Base-by-base conservation (phyloP, 2,888 invertebrate genomes). In the Therioaphis trifolii region DNA sequence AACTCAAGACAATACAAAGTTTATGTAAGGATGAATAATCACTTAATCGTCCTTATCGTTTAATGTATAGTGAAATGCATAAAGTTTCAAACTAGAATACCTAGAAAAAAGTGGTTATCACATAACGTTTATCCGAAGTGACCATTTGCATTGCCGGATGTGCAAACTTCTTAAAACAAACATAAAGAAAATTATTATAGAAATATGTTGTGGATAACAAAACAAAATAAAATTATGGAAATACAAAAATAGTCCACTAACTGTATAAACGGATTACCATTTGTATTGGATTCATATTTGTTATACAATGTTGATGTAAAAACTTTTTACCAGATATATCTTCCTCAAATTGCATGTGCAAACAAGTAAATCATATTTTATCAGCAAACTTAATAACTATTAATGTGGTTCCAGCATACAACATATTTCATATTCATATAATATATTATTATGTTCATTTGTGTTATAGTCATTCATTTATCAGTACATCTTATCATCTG, bases 111-210 rank as follows among this genome's bases (percentile, higher is more conserved):
- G 49, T 78, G 18, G 21, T 68, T 68, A 68, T 68, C 18, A 24
- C 52, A 52, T 52, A 78, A 78, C 49, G 49, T 68, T 68, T 78
- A 40, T 68, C 52, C 24, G 40, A 78, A 52, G 29, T 52, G 40
- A 52, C 78, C 66, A 52, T 66, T 78, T 66, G 29, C 21, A 4
- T 21, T 21, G 27, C 21, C 27, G 49, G 15, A 66, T 52, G 52
- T 52, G 29, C 29, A 35, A 66, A 78, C 52, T 66, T 52, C 18
- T 68, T 29, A 66, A 35, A 78, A 66, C 35, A 18, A 68, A 68
- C 35, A 49, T 15, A 63, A 77, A 76, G 35, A 78, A 68, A 68
- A 21, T 52, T 78, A 24, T 49, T 29, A 49, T 66, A 35, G 15
- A 66, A 77, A 77, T 49, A 77, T 66, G 77, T 35, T 18, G 14